These are phyloP conservation scores for Ormia ochracea DNA, from an alignment of 2,888 invertebrate species.

Conservation along the genomic window DNA sequence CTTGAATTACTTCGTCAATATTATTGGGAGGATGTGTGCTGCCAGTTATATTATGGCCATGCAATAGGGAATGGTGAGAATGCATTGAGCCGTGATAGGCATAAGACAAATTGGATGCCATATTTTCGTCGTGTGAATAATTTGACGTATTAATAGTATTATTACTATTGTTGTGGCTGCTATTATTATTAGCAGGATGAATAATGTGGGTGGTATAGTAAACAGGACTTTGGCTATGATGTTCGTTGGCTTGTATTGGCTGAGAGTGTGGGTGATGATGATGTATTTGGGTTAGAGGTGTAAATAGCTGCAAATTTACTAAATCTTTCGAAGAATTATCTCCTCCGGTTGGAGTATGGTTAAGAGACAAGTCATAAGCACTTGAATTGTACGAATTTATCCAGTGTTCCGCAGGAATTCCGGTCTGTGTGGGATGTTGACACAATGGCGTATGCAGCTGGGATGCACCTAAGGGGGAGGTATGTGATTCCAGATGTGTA, in stretches of 20 bases:
- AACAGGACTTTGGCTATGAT: constrained; percentile 61
- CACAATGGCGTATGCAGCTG: constrained; percentile 24
- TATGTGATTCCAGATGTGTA: constrained; percentile 32
- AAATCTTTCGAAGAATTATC: constrained; percentile 63
- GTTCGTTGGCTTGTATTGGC: background rate
- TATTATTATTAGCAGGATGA: constrained; percentile 54
- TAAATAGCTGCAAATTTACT: constrained; percentile 54
- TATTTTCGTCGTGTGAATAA: constrained; percentile 66
- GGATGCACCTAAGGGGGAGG: background rate
- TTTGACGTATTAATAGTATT: constrained; percentile 22
- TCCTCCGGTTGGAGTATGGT: constrained; percentile 63
- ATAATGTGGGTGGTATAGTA: constrained; percentile 64
- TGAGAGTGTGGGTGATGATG: constrained; percentile 40
- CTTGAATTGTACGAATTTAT: constrained; percentile 67
- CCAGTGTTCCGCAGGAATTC: constrained; percentile 57
- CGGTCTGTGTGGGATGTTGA: constrained; percentile 37
- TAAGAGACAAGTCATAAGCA: constrained; percentile 68
- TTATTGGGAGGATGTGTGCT: constrained; percentile 67
- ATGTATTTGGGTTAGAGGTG: constrained; percentile 49
- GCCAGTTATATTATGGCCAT: constrained; percentile 49
- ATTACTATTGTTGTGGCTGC: background rate
- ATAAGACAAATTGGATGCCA: constrained; percentile 72
- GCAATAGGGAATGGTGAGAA: constrained; percentile 63
- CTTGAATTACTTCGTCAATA: constrained; percentile 77
- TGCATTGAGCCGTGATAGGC: constrained; percentile 60